Evolutionary conservation across 2,113 vertebrate species (phyloP), one percentile per base, ranked within the genome.

Genomic region (Zosterops borbonicus): DNA sequence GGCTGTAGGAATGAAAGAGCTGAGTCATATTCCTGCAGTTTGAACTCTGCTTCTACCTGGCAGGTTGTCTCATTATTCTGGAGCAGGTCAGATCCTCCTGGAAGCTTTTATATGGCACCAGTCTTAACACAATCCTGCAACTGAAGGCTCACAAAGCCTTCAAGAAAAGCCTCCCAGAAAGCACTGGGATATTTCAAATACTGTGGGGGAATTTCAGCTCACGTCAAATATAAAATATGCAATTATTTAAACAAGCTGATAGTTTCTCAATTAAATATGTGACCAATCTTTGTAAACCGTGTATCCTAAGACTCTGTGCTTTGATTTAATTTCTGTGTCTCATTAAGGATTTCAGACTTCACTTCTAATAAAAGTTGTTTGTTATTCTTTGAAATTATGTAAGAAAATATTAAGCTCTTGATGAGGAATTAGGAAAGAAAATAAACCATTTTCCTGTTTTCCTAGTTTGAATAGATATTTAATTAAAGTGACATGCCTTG

Each of bases 351-450:
- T 91, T 92, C 55, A 89, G 89, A 33, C 20, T 92, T 90, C 21
- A 55, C 7, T 73, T 44, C n/a, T 46, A 39, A 62, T 65, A 82
- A 46, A 56, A 53, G 42, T 22, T 49, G 18, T 75, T 91, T 82
- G 69, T 24, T 84, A 49, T 89, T 85, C 65, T 94, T 87, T 69
- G 41, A 87, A 89, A 79, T 41, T 18, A 64, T 50, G 18, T 91
- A 89, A 73, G 74, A 89, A 84, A 91, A 76, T 73, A 93, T 16
- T 89, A 49, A 76, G 18, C 12, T 91, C 58, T 94, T 89, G 67
- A 58, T 76, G 82, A 91, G 62, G 62, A 87, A 91, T 95, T 91
- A 89, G 21, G 81, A 94, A 92, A 85, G 81, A 95, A 95, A 95
- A 87, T 14, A 89, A 91, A 89, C 65, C 69, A 79, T 94, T 93